Evolutionary conservation across 1,140 invertebrate genomes (phyloP).

Genomic region (Cecropterus lyciades): DNA sequence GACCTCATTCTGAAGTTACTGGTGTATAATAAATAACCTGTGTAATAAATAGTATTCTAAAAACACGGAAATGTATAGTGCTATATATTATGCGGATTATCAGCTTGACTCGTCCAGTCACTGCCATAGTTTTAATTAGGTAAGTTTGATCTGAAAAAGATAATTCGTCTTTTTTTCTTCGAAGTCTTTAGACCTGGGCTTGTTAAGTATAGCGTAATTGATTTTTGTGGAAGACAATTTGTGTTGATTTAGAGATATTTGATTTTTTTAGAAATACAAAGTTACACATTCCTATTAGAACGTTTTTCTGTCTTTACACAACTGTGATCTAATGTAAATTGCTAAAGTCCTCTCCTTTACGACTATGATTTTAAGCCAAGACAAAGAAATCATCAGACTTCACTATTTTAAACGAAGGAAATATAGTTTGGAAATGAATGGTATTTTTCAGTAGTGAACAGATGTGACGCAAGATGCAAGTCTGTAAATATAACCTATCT

Average conservation of each 20-base stretch:
- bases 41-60: constrained; percentile 10
- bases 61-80: constrained; percentile 2
- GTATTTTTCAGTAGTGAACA: constrained; percentile 20
- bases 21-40: background rate
- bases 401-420: background rate
- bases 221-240: constrained; percentile 28
- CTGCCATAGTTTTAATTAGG: constrained; percentile 71
- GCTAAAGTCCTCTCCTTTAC: constrained; percentile 58
- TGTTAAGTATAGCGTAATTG: constrained; percentile 10
- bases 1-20: background rate
- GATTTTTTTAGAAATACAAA: constrained; percentile 29
- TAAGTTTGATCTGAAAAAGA: constrained; percentile 38
- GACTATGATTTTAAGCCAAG: constrained; percentile 24
- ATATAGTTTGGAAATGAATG: constrained; percentile 23
- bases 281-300: constrained; percentile 39
- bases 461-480: constrained; percentile 1
- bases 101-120: constrained; percentile 52
- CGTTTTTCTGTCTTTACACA: constrained; percentile 38
- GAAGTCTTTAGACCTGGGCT: constrained; percentile 6
- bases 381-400: constrained; percentile 16
- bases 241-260: constrained; percentile 21
- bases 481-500: constrained; percentile 36
- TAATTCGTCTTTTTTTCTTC: constrained; percentile 24
- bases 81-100: constrained; percentile 18
- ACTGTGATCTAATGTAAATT: constrained; percentile 70